Conservation (phyloP, 64 coral and sea anemone species). For the Pocillopora damicornis region DNA sequence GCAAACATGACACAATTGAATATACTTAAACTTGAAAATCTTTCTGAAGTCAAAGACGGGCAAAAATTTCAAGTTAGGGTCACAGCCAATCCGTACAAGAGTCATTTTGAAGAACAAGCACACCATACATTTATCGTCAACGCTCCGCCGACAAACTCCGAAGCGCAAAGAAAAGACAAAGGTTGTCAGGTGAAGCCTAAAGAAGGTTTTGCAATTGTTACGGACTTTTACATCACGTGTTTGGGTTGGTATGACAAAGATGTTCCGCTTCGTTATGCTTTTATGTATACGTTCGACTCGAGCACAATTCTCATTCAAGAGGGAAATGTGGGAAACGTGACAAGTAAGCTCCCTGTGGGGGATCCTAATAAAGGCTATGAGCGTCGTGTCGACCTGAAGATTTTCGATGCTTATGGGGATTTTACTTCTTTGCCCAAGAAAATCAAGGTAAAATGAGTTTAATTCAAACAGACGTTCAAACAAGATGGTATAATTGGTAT, state of each 20-base stretch:
- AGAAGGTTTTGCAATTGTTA: conserved; percentile 34
- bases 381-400: conserved; percentile 20
- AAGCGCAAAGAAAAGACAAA: background rate
- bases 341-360: conserved; percentile 31
- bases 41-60: background rate
- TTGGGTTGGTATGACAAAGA: conserved; percentile 53
- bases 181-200: conserved; percentile 15
- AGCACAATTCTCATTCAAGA: conserved; percentile 45
- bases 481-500: background rate
- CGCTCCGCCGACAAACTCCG: conserved; percentile 15
- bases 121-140: conserved; percentile 12
- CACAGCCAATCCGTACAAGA: background rate
- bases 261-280: conserved; percentile 22
- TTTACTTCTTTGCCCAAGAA: conserved; percentile 22
- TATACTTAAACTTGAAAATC: conserved; percentile 8
- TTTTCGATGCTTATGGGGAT: conserved; percentile 48
- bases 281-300: conserved; percentile 15
- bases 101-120: conserved; percentile 18
- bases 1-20: conserved; percentile 16
- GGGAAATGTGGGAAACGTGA: conserved; percentile 7
- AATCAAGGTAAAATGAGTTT: conserved; percentile 30
- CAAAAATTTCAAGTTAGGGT: conserved; percentile 13
- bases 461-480: background rate
- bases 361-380: conserved; percentile 2
- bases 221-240: conserved; percentile 39